Conservation (phyloP, 2,888 invertebrate genomes). For the Eudemis profundana region DNA sequence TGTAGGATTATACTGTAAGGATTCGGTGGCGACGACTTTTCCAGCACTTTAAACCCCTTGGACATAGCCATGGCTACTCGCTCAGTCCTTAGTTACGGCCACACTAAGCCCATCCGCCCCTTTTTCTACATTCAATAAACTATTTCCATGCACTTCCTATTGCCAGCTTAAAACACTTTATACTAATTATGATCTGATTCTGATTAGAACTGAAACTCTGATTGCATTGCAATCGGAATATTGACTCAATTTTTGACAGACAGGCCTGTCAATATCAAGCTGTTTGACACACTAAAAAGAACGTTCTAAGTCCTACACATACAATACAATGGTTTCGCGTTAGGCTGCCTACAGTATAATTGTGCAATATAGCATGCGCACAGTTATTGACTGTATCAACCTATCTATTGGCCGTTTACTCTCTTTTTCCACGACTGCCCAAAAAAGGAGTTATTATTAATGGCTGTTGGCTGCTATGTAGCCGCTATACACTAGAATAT, state of each 20-base stretch:
- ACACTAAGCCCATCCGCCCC: constrained; percentile 70
- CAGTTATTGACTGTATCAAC: too few relatives aligned
- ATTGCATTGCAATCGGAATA: constrained; percentile 38
- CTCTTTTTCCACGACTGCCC: too few relatives aligned
- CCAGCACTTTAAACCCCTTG: constrained; percentile 95
- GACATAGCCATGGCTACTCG: constrained; percentile 93
- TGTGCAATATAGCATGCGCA: too few relatives aligned
- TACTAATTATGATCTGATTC: constrained; percentile 36
- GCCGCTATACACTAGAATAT: too few relatives aligned
- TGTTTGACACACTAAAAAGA: constrained; percentile 20
- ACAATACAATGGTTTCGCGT: too few relatives aligned
- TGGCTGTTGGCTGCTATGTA: too few relatives aligned
- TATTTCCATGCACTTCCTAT: constrained; percentile 13
- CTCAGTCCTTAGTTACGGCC: constrained; percentile 53
- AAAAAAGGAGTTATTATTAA: too few relatives aligned
- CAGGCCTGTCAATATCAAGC: constrained; percentile 13
- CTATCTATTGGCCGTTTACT: too few relatives aligned
- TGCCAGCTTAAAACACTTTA: constrained; percentile 23
- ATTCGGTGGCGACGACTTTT: constrained; percentile 93
- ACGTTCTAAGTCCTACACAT: background rate
- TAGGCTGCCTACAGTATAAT: too few relatives aligned
- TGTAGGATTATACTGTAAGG: constrained; percentile 96
- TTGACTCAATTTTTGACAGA: constrained; percentile 39
- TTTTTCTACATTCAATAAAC: constrained; percentile 43
- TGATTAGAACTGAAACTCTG: constrained; percentile 33